phyloP scores from a whole-genome alignment of 2,888 invertebrate genomes.

The Tenthredo scrophulariae region DNA sequence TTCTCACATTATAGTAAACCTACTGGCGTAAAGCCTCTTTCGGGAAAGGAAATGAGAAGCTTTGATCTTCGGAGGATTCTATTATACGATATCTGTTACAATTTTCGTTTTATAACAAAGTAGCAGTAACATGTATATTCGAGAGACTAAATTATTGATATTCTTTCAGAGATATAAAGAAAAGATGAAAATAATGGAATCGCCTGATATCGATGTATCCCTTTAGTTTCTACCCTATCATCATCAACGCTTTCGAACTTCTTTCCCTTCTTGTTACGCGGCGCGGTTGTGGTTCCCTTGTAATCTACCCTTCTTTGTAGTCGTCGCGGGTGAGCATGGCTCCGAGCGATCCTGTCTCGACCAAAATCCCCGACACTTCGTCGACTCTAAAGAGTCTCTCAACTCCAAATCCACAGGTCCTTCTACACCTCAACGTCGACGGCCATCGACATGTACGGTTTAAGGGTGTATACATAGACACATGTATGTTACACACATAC shows the following conservation, averaged over 20 bases:
- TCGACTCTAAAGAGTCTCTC: slow-evolving; percentile 47
- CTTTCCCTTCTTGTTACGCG: slow-evolving; percentile 6
- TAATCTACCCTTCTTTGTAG: slow-evolving; percentile 41
- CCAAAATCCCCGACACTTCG: slow-evolving; percentile 34
- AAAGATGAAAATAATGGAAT: neutral
- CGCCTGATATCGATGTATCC: neutral
- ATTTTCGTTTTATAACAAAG: too few species aligned
- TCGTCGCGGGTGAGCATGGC: slow-evolving; percentile 69
- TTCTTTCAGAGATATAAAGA: neutral
- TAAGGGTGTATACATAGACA: neutral
- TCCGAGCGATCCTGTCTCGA: slow-evolving; percentile 53
- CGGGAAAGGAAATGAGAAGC: neutral
- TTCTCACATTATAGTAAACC: neutral
- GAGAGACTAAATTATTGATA: neutral
- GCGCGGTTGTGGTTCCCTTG: slow-evolving; percentile 24
- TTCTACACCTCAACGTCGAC: slow-evolving; percentile 49
- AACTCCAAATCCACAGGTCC: slow-evolving; percentile 45
- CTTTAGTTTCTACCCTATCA: neutral
- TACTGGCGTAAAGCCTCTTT: neutral
- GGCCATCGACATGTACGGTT: slow-evolving; percentile 44
- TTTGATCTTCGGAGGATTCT: neutral
- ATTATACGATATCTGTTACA: neutral
- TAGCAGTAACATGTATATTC: too few species aligned
- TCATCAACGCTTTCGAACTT: neutral
- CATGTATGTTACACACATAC: neutral